These are phyloP conservation scores for Steinernema hermaphroditum DNA, from an alignment of 2,888 invertebrate genomes.

Conservation along the genomic window DNA sequence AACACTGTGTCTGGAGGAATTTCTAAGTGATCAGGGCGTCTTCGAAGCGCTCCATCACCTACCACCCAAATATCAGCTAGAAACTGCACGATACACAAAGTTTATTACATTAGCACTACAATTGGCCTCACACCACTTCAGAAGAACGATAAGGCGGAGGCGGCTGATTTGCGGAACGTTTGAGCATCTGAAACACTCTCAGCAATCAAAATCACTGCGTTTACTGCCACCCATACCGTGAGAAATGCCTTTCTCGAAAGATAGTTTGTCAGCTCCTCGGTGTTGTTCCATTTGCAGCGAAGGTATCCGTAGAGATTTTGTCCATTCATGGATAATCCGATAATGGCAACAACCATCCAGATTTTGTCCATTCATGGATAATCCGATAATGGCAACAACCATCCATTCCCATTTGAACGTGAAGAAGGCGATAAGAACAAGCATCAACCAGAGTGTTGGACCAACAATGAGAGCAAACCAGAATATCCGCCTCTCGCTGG, in stretches of 20 bases:
- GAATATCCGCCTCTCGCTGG: conserved; percentile 84
- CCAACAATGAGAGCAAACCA: conserved; percentile 87
- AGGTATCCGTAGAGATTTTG: conserved; percentile 95
- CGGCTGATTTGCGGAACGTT: conserved; percentile 32
- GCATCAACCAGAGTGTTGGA: conserved; percentile 83
- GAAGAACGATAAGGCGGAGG: not conserved
- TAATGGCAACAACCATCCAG: conserved; percentile 88
- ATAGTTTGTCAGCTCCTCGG: conserved; percentile 62
- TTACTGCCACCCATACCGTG: conserved; percentile 35
- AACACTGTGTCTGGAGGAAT: no score
- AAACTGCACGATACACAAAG: no score
- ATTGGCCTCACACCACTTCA: not conserved
- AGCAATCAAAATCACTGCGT: not conserved
- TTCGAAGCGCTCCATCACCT: no score
- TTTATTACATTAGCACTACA: no score
- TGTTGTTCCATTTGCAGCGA: conserved; percentile 70
- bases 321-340: conserved; percentile 84
- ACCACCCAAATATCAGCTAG: no score
- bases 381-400: conserved; percentile 83
- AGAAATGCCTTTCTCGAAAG: conserved; percentile 58
- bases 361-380: conserved; percentile 87
- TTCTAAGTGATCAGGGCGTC: no score
- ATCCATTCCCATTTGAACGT: conserved; percentile 73
- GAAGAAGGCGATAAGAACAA: conserved; percentile 84
- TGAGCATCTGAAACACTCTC: conserved; percentile 34